Percentiles rank a stretch among this genome's conserved stretches.
Evolutionary conservation across 2,888 invertebrate genomes (phyloP).

Genomic region (Cerceris rybyensis): DNA sequence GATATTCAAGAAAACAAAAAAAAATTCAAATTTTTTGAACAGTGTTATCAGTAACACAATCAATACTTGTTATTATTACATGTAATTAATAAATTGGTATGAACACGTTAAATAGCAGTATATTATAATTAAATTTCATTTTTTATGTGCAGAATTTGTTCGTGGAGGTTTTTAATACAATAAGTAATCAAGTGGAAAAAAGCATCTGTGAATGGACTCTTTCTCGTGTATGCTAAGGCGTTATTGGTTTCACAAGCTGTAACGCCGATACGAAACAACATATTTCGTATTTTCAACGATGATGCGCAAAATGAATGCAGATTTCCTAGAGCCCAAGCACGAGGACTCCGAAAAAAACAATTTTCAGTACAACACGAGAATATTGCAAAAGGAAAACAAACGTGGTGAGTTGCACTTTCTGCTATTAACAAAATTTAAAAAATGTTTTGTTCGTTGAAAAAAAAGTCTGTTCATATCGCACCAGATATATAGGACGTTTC

Average conservation of each 20-base stretch:
- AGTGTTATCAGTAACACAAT: no score
- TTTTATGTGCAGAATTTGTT: not conserved
- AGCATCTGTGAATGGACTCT: conserved; percentile 56
- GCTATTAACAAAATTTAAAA: no score
- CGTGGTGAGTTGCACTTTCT: conserved; percentile 55
- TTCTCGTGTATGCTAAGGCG: conserved; percentile 60
- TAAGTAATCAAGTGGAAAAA: not conserved
- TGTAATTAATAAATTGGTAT: no score
- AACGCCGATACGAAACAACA: conserved; percentile 19
- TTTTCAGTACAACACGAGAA: conserved; percentile 61
- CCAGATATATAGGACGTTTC: no score
- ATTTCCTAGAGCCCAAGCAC: conserved; percentile 62
- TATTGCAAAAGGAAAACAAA: conserved; percentile 55
- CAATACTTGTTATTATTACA: no score
- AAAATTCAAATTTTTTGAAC: no score
- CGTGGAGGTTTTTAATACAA: not conserved
- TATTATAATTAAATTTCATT: not conserved
- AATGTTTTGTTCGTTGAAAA: no score
- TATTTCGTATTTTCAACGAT: conserved; percentile 44
- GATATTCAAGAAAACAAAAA: no score
- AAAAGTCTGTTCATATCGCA: no score
- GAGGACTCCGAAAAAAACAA: conserved; percentile 63
- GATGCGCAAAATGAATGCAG: conserved; percentile 68
- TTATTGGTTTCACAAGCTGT: conserved; percentile 47
- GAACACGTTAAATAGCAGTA: no score